These are phyloP conservation scores for Knipowitschia caucasica DNA, from an alignment of 2,797 vertebrate genomes.

Conservation along the genomic window DNA sequence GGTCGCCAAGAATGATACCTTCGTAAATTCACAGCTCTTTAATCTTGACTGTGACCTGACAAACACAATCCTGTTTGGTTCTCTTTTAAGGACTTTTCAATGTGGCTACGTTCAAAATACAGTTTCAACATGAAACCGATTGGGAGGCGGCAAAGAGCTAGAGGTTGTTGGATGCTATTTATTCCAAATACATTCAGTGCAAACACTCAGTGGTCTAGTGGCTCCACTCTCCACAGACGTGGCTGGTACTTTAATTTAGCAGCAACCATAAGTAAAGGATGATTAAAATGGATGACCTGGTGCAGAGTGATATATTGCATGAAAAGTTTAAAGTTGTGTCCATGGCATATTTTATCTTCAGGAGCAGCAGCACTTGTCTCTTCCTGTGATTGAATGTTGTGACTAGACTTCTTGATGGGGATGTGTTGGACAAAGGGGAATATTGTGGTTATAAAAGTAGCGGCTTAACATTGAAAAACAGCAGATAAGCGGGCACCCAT, in stretches of 20 bases:
- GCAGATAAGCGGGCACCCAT: background rate
- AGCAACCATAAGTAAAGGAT: background rate
- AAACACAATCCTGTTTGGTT: slow-evolving; percentile 17
- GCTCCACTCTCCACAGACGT: background rate
- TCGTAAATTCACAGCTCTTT: slow-evolving; percentile 1
- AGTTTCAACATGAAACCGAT: background rate
- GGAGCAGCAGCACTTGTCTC: slow-evolving; percentile 4
- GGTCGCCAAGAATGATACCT: slow-evolving; percentile 18
- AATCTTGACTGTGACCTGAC: slow-evolving; percentile 24
- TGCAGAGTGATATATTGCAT: background rate
- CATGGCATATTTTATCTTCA: slow-evolving; percentile 11
- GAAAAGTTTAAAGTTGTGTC: slow-evolving; percentile 9
- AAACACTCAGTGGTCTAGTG: background rate
- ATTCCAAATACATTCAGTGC: background rate
- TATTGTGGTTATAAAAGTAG: slow-evolving; percentile 9
- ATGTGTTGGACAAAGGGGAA: slow-evolving; percentile 4
- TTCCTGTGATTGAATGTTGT: slow-evolving; percentile 9
- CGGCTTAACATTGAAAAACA: slow-evolving; percentile 7
- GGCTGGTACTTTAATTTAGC: slow-evolving; percentile 6
- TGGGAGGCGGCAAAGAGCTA: background rate
- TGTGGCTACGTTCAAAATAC: too few species aligned
- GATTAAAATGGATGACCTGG: slow-evolving; percentile 1
- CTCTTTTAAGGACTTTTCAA: background rate
- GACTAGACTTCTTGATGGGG: background rate
- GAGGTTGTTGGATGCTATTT: background rate